A percentile compares a stretch with the other conserved stretches of the same genome.
These are phyloP conservation scores for Canis aureus DNA, from an alignment of 2,113 vertebrate genomes.

Conservation along the genomic window DNA sequence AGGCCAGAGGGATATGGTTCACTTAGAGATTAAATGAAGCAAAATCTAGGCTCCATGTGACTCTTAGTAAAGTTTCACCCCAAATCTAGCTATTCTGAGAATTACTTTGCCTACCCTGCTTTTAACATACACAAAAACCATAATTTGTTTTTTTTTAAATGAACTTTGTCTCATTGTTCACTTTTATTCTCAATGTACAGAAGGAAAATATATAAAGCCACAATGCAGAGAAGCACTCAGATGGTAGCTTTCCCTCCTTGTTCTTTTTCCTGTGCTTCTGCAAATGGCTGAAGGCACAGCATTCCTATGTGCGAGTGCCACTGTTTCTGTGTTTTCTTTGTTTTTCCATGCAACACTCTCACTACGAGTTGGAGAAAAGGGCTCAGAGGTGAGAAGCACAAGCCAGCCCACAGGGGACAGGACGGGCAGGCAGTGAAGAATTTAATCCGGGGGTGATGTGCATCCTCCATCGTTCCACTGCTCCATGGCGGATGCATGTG, in stretches of 20 bases:
- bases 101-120: not conserved
- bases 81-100: not conserved
- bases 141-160: not conserved
- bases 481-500: rapidly evolving
- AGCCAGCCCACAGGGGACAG: rapidly evolving
- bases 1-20: not conserved
- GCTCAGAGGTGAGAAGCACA: rapidly evolving
- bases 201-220: not conserved
- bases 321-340: rapidly evolving
- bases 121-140: too few species aligned
- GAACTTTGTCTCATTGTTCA: not conserved
- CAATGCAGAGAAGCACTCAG: not conserved
- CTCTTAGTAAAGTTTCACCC: not conserved
- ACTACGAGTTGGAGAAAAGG: rapidly evolving
- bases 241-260: rapidly evolving
- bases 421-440: too few species aligned
- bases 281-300: not conserved
- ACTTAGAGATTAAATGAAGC: not conserved
- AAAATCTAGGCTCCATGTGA: not conserved
- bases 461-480: not conserved
- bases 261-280: rapidly evolving
- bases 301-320: rapidly evolving
- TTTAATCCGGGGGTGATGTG: too few species aligned
- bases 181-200: not conserved
- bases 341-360: too few species aligned